A percentile compares a stretch with the other conserved stretches of the same genome.
phyloP scores from a whole-genome alignment of 2,797 vertebrate genomes.

The Phoebastria nigripes region DNA sequence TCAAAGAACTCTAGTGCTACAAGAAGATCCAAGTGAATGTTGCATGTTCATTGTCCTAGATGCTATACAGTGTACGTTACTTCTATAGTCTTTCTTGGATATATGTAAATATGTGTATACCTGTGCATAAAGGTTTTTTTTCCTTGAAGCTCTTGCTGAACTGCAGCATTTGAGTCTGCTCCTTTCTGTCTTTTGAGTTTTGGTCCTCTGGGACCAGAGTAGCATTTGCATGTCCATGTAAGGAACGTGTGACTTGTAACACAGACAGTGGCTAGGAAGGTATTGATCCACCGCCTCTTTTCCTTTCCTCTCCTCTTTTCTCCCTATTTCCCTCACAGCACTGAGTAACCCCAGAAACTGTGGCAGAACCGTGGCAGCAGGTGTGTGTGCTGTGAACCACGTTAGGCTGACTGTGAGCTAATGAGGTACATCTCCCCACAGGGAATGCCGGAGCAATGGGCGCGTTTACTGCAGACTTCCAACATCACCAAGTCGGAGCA shows the following conservation, averaged over 20 bases:
- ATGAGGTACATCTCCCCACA: conserved; percentile 9
- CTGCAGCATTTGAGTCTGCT: background rate
- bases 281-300: background rate
- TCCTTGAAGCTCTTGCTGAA: background rate
- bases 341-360: background rate
- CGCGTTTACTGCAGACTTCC: conserved; percentile 90
- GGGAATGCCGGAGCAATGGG: conserved; percentile 98
- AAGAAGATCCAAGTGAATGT: background rate
- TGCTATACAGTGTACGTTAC: rapidly evolving
- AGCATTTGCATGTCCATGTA: background rate
- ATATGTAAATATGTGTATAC: background rate
- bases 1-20: background rate
- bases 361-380: rapidly evolving
- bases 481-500: conserved; percentile 96
- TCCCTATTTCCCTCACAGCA: background rate
- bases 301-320: background rate
- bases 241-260: background rate
- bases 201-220: background rate
- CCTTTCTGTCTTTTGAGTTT: background rate
- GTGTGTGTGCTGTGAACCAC: background rate
- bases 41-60: background rate
- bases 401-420: background rate
- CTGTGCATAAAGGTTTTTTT: background rate
- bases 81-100: background rate
- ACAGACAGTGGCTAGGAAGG: background rate